Evolutionary conservation across 2,888 invertebrate species (phyloP).

Genomic region (Acheta domesticus): DNA sequence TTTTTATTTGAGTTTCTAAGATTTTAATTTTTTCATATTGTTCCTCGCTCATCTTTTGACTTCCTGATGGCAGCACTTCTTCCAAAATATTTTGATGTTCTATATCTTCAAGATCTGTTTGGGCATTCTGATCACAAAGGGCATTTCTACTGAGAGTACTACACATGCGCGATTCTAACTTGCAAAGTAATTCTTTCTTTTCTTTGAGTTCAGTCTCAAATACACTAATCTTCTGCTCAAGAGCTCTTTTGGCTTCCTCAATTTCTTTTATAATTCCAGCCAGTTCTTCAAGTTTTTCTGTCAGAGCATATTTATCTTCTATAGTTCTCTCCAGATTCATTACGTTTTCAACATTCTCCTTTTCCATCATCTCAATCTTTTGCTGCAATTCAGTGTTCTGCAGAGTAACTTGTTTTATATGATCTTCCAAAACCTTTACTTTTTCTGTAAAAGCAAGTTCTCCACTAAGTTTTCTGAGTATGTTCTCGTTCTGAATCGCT

Average conservation of each 20-base stretch:
- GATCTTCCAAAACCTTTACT: too few relatives aligned
- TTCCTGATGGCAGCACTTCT: too few relatives aligned
- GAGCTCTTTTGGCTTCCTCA: conserved; percentile 25
- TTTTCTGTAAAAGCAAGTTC: too few relatives aligned
- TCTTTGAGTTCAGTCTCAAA: background rate
- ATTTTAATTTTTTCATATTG: background rate
- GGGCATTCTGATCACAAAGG: too few relatives aligned
- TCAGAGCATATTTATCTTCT: background rate
- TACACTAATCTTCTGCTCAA: background rate
- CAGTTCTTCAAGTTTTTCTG: too few relatives aligned
- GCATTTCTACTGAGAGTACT: background rate
- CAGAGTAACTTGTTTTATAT: too few relatives aligned
- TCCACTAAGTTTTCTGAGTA: too few relatives aligned
- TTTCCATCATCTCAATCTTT: conserved; percentile 39
- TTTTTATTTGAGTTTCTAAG: background rate
- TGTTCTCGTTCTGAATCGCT: too few relatives aligned
- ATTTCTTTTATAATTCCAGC: conserved; percentile 39
- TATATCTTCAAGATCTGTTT: too few relatives aligned
- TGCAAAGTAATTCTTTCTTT: background rate
- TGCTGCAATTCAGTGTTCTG: background rate
- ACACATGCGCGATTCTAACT: background rate
- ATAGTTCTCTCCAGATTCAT: conserved; percentile 39
- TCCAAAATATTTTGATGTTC: too few relatives aligned
- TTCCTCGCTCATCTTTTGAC: too few relatives aligned
- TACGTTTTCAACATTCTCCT: conserved; percentile 41